phyloP scores from a whole-genome alignment of 2,797 vertebrate genomes.

The Hydrolagus colliei region DNA sequence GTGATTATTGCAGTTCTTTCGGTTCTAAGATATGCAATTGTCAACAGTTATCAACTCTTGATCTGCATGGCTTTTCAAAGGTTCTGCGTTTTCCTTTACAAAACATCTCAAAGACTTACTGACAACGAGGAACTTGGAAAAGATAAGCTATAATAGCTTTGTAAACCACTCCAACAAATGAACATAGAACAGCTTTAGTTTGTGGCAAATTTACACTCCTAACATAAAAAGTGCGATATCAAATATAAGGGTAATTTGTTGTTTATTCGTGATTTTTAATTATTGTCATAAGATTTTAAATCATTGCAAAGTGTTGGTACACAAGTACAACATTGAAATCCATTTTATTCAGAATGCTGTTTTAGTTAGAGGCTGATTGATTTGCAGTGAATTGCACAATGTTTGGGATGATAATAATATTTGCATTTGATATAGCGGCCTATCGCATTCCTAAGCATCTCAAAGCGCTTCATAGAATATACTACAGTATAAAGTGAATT shows the following conservation, averaged over 20 bases:
- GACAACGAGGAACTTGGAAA: background rate
- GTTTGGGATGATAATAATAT: too few species aligned
- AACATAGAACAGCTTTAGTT: background rate
- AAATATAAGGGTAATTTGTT: background rate
- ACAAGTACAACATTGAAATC: too few species aligned
- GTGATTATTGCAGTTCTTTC: constrained; percentile 9
- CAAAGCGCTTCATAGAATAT: too few species aligned
- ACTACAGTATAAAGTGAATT: too few species aligned
- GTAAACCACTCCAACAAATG: background rate
- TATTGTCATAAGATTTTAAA: background rate
- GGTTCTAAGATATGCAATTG: constrained; percentile 20
- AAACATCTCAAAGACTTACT: constrained; percentile 5
- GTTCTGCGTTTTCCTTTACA: background rate
- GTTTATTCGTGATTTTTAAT: too few species aligned
- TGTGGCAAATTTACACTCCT: background rate
- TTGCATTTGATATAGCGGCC: too few species aligned
- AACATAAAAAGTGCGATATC: background rate
- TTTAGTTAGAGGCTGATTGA: too few species aligned
- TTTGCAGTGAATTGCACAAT: too few species aligned
- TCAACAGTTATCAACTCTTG: constrained; percentile 8
- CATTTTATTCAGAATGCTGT: too few species aligned
- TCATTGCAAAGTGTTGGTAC: background rate
- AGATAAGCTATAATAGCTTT: background rate
- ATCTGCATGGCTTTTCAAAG: background rate
- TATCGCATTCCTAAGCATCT: too few species aligned